A percentile compares a stretch with the other conserved stretches of the same genome.
These are phyloP conservation scores for Corynorhinus townsendii DNA, from an alignment of 2,113 vertebrate species.

Conservation along the genomic window DNA sequence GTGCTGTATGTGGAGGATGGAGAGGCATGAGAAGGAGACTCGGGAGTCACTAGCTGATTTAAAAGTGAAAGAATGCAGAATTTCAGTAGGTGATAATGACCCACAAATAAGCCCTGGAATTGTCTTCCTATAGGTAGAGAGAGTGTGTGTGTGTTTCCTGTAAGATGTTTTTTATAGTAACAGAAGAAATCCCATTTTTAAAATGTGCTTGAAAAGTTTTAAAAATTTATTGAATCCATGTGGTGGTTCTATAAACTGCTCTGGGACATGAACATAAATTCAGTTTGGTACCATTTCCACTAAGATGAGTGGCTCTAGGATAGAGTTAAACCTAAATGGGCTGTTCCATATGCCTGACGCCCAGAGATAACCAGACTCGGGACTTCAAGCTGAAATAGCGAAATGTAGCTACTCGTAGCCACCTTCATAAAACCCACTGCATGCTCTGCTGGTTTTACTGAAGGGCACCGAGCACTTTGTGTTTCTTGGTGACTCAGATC, in stretches of 20 bases:
- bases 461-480: rapidly evolving
- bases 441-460: rapidly evolving
- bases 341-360: neutral
- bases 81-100: neutral
- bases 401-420: rapidly evolving
- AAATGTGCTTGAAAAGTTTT: neutral
- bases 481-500: neutral
- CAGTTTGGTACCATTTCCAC: no score
- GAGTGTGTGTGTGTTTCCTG: neutral
- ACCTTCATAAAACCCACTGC: no score
- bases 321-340: no score
- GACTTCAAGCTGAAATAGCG: rapidly evolving
- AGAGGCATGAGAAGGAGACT: neutral
- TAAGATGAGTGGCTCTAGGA: rapidly evolving
- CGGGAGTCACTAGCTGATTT: neutral
- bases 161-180: neutral
- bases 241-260: neutral
- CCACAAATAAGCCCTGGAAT: neutral
- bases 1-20: neutral
- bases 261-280: rapidly evolving
- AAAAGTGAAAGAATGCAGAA: neutral
- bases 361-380: no score
- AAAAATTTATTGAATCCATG: neutral
- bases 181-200: neutral
- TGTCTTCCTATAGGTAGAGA: neutral